Base-by-base conservation (phyloP, 2,113 vertebrate species). In the Dicaeum eximium region DNA sequence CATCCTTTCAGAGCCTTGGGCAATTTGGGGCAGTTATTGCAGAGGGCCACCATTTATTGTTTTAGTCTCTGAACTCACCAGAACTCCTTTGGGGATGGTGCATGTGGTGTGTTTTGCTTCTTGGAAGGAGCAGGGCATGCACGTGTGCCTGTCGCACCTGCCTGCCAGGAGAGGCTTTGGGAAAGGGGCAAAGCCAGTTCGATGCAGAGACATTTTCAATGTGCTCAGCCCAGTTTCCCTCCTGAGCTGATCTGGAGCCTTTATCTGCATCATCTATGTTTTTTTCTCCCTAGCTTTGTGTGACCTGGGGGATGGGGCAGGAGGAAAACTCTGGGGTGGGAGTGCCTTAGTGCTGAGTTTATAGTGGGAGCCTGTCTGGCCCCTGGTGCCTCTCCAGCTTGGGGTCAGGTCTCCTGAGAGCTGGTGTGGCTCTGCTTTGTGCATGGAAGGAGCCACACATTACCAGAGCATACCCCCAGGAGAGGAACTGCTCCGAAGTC, bases 391-490 rank as follows among this genome's bases (percentile, higher is more conserved):
- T 78, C 21, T 47, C 42, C 45, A 70, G 67, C 24, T 28, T 21
- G 45, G 22, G 38, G 7, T 20, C 3, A 7, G 22, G 33, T 50
- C 30, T 83, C 17, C 64, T 72, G 86, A 47, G 40, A 31, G 4
- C 65, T 54, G 19, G 3, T 53, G 33, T 6, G 7, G 44, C 48
- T 82, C 66, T 44, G 48, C 25, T 17, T n/a, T 1, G 1, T 2
- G 2, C 11, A 4, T 5, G 10, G 65, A 67, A 80, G 35, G 15
- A 72, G 17, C 25, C 2, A 1, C 25, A 14, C 7, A 5, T 50
- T 9, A 6, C 28, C 38, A 12, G 15, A 23, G 11, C 0, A 0
- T 6, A 8, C 25, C 35, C 27, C 12, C 1, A 20, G 10, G 7
- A 31, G 27, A 35, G 12, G 15, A 77, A 53, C 11, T 2, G 45